phyloP scores from a whole-genome alignment of 1,140 invertebrate genomes.

The Pseudoatta argentina region DNA sequence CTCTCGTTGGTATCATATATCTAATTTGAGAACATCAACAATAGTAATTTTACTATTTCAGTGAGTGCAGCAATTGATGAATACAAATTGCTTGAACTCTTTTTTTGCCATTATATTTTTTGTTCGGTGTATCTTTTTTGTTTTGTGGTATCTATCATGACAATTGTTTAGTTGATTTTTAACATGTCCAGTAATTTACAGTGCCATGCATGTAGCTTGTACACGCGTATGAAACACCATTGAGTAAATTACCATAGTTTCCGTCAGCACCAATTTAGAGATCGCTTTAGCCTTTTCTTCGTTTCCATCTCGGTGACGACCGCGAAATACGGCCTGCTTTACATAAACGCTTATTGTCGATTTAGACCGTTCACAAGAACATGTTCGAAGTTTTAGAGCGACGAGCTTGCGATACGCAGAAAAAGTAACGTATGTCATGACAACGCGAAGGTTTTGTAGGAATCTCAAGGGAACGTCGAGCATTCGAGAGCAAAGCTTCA shows the following conservation, averaged over 20 bases:
- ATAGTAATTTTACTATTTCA: neutral
- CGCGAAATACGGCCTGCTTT: conserved; percentile 49
- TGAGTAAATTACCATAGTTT: conserved; percentile 52
- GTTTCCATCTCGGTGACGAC: conserved; percentile 48
- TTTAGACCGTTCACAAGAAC: conserved; percentile 62
- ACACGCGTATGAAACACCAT: conserved; percentile 27
- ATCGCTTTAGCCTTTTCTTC: conserved; percentile 47
- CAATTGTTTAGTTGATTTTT: conserved; percentile 33
- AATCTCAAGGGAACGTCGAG: neutral
- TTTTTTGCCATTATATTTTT: neutral
- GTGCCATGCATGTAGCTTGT: neutral
- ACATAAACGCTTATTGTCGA: conserved; percentile 71
- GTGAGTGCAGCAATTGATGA: neutral
- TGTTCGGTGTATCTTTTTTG: neutral
- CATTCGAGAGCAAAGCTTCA: neutral
- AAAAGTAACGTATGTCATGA: conserved; percentile 57
- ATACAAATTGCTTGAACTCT: neutral
- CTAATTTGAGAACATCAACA: neutral
- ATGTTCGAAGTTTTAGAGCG: conserved; percentile 40
- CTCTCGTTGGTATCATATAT: neutral
- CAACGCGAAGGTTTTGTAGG: conserved; percentile 48
- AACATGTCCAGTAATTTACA: neutral
- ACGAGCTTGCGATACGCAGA: conserved; percentile 32
- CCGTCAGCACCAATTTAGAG: conserved; percentile 44
- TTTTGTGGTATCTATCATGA: neutral